Evolutionary conservation across 23 tunicate species (phyloP), one percentile per base, ranked within the genome.

Genomic region (Halocynthia roretzi): DNA sequence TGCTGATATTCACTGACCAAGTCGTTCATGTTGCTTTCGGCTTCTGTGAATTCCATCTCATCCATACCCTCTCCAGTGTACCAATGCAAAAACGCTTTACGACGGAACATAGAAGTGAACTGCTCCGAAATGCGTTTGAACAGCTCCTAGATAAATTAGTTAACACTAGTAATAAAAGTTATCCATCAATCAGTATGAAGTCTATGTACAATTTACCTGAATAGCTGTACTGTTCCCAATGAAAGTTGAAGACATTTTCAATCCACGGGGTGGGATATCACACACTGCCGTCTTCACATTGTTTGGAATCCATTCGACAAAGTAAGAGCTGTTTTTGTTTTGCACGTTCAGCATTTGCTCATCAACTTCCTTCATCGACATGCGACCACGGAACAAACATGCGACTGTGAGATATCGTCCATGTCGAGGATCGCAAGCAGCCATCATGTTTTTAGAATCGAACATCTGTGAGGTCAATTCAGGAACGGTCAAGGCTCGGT

Each of bases 401-500:
- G 96, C 96, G 15, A 89, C 96, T 77, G 96, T 89, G 52, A 89
- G 85, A 82, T 89, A 89, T 7, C 96, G 81, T 49, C 96, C 96
- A 85, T 89, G 96, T 48, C 96, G 85, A 50, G 96, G 96, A 71
- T 89, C 96, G 85, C 96, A 89, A 51, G 96, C 96, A 67, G 96
- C 96, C 96, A 89, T 89, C 96, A 89, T 89, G 88, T 89, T 89
- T 78, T 89, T 89, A 85, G 96, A 88, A 78, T 89, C 96, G 85
- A 89, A 89, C 96, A 89, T 89, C 61, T 89, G 96, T 60, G 79
- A 85, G 85, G 96, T 89, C 66, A 89, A 89, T 57, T 89, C 96
- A 54, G 96, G 96, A 6, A 89, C 96, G 67, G 96, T 89, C 56
- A 89, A 78, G 78, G 96, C 96, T 12, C 96, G 88, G 85, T 89